Conservation (phyloP, 2,797 vertebrate species). For the Pachyuromys duprasi region DNA sequence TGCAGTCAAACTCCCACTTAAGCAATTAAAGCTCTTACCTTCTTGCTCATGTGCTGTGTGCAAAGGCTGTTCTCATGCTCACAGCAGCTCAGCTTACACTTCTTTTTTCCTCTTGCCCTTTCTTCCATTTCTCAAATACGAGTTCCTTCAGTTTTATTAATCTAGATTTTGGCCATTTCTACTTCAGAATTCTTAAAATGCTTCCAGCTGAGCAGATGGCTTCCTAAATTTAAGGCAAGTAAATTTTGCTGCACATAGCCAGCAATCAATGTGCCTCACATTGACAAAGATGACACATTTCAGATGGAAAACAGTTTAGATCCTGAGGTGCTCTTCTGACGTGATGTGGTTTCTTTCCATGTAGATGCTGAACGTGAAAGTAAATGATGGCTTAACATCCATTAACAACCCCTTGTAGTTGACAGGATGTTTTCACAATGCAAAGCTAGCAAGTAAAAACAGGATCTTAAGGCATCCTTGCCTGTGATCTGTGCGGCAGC, state of each 20-base stretch:
- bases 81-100: not conserved
- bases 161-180: slow-evolving; percentile 51
- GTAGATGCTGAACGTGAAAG: slow-evolving; percentile 77
- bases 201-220: slow-evolving; percentile 66
- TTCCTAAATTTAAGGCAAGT: slow-evolving; percentile 77
- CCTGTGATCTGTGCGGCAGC: not conserved
- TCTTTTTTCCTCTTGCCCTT: not conserved
- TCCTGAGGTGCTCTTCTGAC: slow-evolving; percentile 74
- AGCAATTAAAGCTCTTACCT: not conserved
- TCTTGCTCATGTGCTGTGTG: not conserved
- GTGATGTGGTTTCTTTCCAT: slow-evolving; percentile 61
- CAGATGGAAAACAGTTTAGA: slow-evolving; percentile 72
- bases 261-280: slow-evolving; percentile 67
- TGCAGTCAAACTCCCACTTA: slow-evolving; percentile 49
- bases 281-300: slow-evolving; percentile 73
- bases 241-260: slow-evolving; percentile 78
- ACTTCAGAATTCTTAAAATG: slow-evolving; percentile 16
- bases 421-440: slow-evolving; percentile 78
- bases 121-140: slow-evolving; percentile 7
- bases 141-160: slow-evolving; percentile 70
- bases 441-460: slow-evolving; percentile 82
- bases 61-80: not conserved
- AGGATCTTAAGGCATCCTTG: slow-evolving; percentile 76
- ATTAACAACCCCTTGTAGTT: slow-evolving; percentile 81
- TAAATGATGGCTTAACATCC: slow-evolving; percentile 77